These are phyloP conservation scores for Xiphophorus birchmanni DNA, from an alignment of 2,797 vertebrate genomes.

Conservation along the genomic window DNA sequence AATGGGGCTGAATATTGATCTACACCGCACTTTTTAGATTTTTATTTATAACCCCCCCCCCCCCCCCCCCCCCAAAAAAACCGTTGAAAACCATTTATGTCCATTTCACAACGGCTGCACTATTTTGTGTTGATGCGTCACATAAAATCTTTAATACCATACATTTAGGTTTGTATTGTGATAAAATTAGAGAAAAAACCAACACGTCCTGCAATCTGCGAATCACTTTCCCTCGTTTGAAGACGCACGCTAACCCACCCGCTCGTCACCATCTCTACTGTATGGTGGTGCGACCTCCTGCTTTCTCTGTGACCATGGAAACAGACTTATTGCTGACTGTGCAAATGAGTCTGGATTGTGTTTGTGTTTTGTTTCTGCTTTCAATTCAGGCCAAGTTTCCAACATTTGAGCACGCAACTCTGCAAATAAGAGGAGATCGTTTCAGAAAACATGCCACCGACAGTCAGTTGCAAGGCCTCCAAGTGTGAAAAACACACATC, in stretches of 20 bases:
- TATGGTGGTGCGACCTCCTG: not conserved
- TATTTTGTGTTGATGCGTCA: not conserved
- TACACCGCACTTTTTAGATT: not conserved
- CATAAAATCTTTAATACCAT: not conserved
- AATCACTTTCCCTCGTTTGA: not conserved
- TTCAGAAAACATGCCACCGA: not conserved
- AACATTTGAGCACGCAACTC: not conserved
- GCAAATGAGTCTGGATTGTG: not conserved
- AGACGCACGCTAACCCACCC: not conserved
- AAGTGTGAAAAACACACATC: not conserved
- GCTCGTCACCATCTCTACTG: not conserved
- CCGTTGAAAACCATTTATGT: not conserved
- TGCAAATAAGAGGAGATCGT: not conserved
- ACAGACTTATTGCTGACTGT: not conserved
- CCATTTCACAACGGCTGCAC: not conserved
- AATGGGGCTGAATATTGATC: not conserved
- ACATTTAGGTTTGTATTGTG: not conserved
- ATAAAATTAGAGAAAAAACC: not conserved
- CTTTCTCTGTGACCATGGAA: constrained; percentile 1
- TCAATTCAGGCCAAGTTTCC: not conserved
- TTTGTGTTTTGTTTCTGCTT: not conserved
- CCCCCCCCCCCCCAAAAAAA: not conserved
- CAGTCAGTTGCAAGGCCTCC: not conserved
- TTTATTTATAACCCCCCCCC: not conserved
- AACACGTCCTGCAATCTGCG: not conserved